Base-by-base conservation (phyloP, 2,797 vertebrate species). In the Clangula hyemalis region DNA sequence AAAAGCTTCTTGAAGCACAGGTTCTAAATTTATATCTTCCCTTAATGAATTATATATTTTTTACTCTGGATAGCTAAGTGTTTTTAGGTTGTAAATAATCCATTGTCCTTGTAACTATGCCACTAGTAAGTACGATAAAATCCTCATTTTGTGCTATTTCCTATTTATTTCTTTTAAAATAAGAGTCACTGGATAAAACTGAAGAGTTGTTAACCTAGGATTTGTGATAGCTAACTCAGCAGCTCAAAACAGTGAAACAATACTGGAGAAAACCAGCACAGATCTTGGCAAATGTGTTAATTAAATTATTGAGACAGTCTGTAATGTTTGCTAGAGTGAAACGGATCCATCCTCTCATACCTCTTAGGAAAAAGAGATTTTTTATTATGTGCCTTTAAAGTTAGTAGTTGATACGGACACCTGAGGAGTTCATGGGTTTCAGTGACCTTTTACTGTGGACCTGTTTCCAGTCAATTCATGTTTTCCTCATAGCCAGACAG, bases 401-500 rank as follows among this genome's bases (percentile, higher is more conserved):
- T 98, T 97, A 97, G 98, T 97, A 96, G 97, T 98, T 98, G 98
- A 98, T 98, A 97, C 93, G 98, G 98, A 98, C 98, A 98, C 98
- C 98, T 98, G 98, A 98, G 97, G 98, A 98, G 98, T 98, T 98
- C 98, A 98, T 96, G 98, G 96, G 97, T 98, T 98, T 98, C 96
- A 36, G 96, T 98, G 98, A 98, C 98, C 98, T 98, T 98, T 98
- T 98, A 97, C 98, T 97, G 94, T 98, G 98, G 98, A 98, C 98
- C 97, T 97, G 97, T 98, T 98, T 98, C 98, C 98, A 98, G 98
- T 98, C 98, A 99, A 99, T 99, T 99, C 98, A 98, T 99, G 99
- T 99, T 99, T 99, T 99, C 99, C 99, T 99, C 98, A 98, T 99
- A 99, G 98, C 98, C 98, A 98, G 99, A 99, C 99, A 99, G 99